Percentiles rank a stretch among this genome's conserved stretches.
These are phyloP conservation scores for Typhlichthys eigenmanni DNA, from an alignment of 2,797 vertebrate genomes.

Conservation along the genomic window DNA sequence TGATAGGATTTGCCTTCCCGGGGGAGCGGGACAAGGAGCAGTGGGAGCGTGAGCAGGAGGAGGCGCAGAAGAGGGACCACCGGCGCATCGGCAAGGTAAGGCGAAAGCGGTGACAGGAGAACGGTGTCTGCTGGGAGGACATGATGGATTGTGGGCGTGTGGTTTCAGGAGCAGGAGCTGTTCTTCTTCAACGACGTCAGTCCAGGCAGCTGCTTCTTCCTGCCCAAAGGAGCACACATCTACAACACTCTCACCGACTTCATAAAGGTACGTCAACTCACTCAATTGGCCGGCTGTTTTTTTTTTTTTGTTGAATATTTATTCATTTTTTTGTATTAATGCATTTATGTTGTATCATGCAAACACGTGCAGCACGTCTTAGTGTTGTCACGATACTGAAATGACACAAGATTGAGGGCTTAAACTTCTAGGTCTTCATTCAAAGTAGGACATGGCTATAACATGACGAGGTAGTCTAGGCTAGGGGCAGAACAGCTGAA, in stretches of 20 bases:
- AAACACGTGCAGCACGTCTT: no score
- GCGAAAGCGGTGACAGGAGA: not conserved
- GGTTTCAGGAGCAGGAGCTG: constrained; percentile 86
- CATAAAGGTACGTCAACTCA: constrained; percentile 78
- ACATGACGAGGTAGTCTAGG: no score
- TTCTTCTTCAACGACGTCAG: constrained; percentile 93
- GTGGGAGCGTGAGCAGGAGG: constrained; percentile 84
- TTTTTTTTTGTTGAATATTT: not conserved
- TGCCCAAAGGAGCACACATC: constrained; percentile 89
- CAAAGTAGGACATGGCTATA: no score
- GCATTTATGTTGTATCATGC: no score
- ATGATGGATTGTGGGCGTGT: not conserved
- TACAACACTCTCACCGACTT: constrained; percentile 89
- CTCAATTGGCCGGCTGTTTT: not conserved
- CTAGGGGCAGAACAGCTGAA: no score
- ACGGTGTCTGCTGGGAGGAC: not conserved
- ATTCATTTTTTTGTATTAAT: not conserved
- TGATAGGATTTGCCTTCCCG: constrained; percentile 87
- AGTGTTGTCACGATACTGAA: no score
- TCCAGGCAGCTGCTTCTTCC: constrained; percentile 94
- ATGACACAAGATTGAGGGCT: no score
- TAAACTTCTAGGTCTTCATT: no score
- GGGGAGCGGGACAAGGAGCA: constrained; percentile 58
- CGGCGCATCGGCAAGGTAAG: constrained; percentile 86
- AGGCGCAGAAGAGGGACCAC: constrained; percentile 83